Evolutionary conservation across 2,797 vertebrate genomes (phyloP), one percentile per base, ranked within the genome.

Genomic region (Poliocrania exsul): DNA sequence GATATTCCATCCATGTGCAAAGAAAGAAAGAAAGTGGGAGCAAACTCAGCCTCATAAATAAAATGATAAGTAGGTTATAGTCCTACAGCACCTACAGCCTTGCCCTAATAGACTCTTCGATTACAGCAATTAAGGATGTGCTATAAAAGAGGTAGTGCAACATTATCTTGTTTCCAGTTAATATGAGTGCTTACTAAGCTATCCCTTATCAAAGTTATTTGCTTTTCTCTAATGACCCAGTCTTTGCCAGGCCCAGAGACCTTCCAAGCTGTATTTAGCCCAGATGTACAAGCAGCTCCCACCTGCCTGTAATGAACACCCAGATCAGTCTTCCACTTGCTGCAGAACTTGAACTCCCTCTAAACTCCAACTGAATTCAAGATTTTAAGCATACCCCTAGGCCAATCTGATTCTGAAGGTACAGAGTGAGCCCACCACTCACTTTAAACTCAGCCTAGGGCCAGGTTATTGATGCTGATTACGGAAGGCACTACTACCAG

Each of bases 111-210:
- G 75, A 40, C 20, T 50, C 72, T 47, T 60, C 33, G 9, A 83
- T 90, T 89, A 56, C 72, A 79, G 75, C 81, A 80, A 57, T 90
- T 94, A 87, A 90, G 42, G 77, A 70, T 8, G 35, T 60, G 51
- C 78, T 85, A 53, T 88, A 74, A 89, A 89, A 46, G 33, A 58
- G 17, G 67, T 61, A 88, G 75, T n/a, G 35, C 75, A 47, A 35
- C 2, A 7, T 91, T 94, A 75, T 70, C 81, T 91, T 91, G 66
- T 81, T 96, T 83, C 88, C 31, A 81, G 84, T 38, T 93, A 88
- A 81, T 93, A 81, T 28, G 23, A 44, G 31, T 77, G 37, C 58
- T 93, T 88, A 50, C 69, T 81, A 89, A 94, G 58, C 42, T 87
- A 49, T 69, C 69, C 29, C 58, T 78, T 67, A 75, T 91, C 75